Evolutionary conservation across 2,888 invertebrate species (phyloP), one percentile per base, ranked within the genome.

Genomic region (Aphrophora alni): DNA sequence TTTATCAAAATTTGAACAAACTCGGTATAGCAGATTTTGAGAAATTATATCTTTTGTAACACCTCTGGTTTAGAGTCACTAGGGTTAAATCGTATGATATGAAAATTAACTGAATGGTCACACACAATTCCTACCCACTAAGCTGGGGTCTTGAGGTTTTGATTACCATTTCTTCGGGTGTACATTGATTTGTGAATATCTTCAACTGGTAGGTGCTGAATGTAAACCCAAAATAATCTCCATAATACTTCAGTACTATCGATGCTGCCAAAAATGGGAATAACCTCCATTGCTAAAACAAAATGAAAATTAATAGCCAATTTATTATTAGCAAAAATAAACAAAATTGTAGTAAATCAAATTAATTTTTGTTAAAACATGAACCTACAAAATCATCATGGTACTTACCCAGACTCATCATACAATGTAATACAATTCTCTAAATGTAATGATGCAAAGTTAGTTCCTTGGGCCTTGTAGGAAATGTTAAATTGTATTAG

Each of bases 251-350:
- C 27, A 86, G 69, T 38, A 84, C 85, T 84, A 88, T 89, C 1
- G 88, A 86, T 0, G 94, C 92, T 0, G 95, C 92, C 83, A 95
- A 90, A 87, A 93, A 92, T 0, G 95, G 95, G 86, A 95, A 93
- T 1, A 96, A 87, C 78, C 95, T 91, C 93, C 95, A 95, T 93
- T 95, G 95, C 95, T 95, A 89, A 21, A 89, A 89, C 85, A 75
- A 82, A 81, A 73, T 81, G 72, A 68, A 38, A 21, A 33, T n/a
- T 38, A 33, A 33, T 33, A 33, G n/a, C 33, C 5, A 33, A 4
- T 17, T 51, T 70, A 51, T 26, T 70, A 38, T 51, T 74, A 81
- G n/a, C 38, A 77, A 80, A 71, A 78, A 72, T 73, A 73, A 10
- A 38, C 78, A n/a, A n/a, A n/a, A 21, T 69, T 1, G 21, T 25